Base-by-base conservation (phyloP, 2,797 vertebrate genomes). In the Lophius americanus region DNA sequence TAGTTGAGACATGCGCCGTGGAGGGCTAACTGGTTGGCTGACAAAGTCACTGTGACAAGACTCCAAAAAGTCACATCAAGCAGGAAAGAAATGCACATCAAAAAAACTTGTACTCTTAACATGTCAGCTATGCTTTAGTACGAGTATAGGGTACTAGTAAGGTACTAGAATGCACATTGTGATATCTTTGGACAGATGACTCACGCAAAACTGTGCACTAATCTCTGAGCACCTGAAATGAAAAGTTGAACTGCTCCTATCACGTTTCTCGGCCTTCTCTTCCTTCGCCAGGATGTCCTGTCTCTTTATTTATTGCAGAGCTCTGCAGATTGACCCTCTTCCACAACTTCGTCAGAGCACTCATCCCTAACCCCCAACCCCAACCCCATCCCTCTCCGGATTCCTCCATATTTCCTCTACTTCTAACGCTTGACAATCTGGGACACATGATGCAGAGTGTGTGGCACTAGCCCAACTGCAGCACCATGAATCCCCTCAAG, bases 361-460 rank as follows among this genome's bases (percentile, higher is more conserved):
- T 68, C 39, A 23, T 23, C 23, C 23, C 23, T 23, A 23, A 23
- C 23, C 23, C 23, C 23, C 23, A 23, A 23, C 23, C 23, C 32
- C 38, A 11, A 43, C 46, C 37, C 53, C 11, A 47, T n/a, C 48
- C 33, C 46, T 33, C 55, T 57, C 53, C 57, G n/a, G 9, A 51
- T 64, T 56, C 61, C 14, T 59, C 48, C 39, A 41, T 3, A 12
- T 43, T 48, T 7, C 51, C 36, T 37, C 43, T 4, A 0, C 46
- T 42, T 37, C 23, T 43, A 61, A 55, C 13, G 50, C 42, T 43
- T 60, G 37, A 64, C 79, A 82, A 86, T 78, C 61, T 81, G 63
- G 85, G 84, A 57, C 80, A 79, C 62, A 74, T 58, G 62, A 78
- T 56, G 58, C 55, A 48, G 49, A 62, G 58, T 58, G 54, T 59